Conservation (phyloP, 2,888 invertebrate genomes). For the Sclerodermus sp. region DNA sequence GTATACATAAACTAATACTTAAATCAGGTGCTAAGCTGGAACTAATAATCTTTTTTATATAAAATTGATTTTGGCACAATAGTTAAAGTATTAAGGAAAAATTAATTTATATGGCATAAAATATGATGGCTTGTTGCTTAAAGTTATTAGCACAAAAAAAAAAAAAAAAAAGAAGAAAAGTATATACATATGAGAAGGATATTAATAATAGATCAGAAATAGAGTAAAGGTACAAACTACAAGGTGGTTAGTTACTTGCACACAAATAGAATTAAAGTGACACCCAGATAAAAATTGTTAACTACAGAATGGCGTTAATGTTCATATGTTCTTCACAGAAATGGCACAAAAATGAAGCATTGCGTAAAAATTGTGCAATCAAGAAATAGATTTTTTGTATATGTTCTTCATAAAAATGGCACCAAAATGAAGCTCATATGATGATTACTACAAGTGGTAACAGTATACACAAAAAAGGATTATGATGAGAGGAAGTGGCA, state of each 20-base stretch:
- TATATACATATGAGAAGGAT: no score
- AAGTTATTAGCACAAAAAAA: no score
- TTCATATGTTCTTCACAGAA: not conserved
- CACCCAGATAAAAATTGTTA: no score
- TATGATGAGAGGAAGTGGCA: constrained; percentile 1
- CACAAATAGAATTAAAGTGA: constrained; percentile 8
- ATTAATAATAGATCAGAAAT: no score
- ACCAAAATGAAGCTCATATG: constrained; percentile 13
- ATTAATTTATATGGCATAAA: no score
- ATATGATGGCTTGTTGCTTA: no score
- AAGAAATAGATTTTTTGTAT: not conserved
- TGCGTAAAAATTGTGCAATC: not conserved
- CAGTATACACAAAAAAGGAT: constrained; percentile 4
- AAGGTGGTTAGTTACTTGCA: constrained; percentile 19
- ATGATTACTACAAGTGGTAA: constrained; percentile 24
- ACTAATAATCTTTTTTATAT: no score
- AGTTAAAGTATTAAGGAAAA: constrained; percentile 14
- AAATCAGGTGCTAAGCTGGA: no score
- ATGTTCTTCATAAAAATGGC: not conserved
- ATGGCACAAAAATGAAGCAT: not conserved
- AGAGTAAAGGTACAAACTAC: no score
- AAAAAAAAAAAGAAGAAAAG: no score
- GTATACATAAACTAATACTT: no score
- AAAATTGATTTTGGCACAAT: constrained; percentile 20
- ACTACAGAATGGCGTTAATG: not conserved